phyloP scores from a whole-genome alignment of 2,797 vertebrate genomes.

The Pantherophis vulpinus region DNA sequence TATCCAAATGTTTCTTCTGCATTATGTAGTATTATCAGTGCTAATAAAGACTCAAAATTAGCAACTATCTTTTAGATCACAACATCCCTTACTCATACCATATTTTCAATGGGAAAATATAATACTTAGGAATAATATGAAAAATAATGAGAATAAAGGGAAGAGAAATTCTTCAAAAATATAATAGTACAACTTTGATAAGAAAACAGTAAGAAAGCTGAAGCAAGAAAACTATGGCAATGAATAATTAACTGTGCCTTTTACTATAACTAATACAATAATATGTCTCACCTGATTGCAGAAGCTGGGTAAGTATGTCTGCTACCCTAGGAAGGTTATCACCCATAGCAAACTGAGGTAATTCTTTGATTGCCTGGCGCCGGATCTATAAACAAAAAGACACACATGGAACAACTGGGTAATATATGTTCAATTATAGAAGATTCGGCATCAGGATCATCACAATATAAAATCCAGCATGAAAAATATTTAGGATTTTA shows the following conservation, averaged over 20 bases:
- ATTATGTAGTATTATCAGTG: not conserved
- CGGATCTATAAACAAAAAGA: slow-evolving; percentile 80
- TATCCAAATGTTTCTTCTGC: not conserved
- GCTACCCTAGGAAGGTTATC: slow-evolving; percentile 95
- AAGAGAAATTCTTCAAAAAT: not conserved
- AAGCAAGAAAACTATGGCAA: not conserved
- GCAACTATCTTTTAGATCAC: not conserved
- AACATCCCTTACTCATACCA: not conserved
- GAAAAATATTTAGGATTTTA: not conserved
- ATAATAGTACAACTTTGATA: not conserved
- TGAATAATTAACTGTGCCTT: not conserved
- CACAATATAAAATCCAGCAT: not conserved
- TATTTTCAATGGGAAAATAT: not conserved
- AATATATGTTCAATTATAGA: not conserved
- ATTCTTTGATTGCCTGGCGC: slow-evolving; percentile 95
- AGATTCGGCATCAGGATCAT: not conserved
- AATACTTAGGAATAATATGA: not conserved
- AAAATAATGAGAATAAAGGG: not conserved
- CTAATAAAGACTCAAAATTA: not conserved
- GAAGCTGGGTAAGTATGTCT: slow-evolving; percentile 95
- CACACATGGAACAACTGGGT: fast-evolving
- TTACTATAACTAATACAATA: not conserved
- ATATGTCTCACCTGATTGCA: slow-evolving; percentile 86
- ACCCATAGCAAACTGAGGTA: slow-evolving; percentile 96
- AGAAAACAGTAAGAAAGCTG: not conserved